phyloP scores from a whole-genome alignment of 2,888 invertebrate species.

The Caradrina clavipalpis region DNA sequence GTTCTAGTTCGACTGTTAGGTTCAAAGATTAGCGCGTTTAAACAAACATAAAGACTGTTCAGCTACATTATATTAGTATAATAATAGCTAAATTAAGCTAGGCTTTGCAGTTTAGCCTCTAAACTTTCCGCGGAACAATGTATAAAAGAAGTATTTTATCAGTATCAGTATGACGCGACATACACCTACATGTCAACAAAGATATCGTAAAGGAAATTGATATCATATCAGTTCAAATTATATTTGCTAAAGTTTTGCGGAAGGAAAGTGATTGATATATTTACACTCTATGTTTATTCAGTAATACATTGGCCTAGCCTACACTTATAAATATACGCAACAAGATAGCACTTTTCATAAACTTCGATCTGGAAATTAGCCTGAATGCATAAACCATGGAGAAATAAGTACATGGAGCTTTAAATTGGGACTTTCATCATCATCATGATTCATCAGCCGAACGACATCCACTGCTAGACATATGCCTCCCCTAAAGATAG shows the following conservation, averaged over 20 bases:
- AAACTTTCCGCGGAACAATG: background rate
- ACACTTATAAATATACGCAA: background rate
- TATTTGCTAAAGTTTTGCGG: slow-evolving; percentile 32
- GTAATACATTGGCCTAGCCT: slow-evolving; percentile 4
- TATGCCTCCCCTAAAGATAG: too few relatives aligned
- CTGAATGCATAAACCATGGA: background rate
- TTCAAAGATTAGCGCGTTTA: too few relatives aligned
- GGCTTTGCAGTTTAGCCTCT: slow-evolving; percentile 4
- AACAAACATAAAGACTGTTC: too few relatives aligned
- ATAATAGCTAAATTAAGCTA: background rate
- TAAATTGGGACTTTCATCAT: background rate
- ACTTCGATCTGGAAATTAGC: background rate
- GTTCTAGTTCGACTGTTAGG: too few relatives aligned
- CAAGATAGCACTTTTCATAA: background rate
- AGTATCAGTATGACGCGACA: slow-evolving; percentile 2
- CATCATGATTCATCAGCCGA: too few relatives aligned
- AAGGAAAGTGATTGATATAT: slow-evolving; percentile 25
- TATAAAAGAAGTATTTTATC: slow-evolving; percentile 9
- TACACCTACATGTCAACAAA: slow-evolving; percentile 1
- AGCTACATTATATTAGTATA: too few relatives aligned
- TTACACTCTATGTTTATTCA: slow-evolving; percentile 13
- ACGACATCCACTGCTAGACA: too few relatives aligned
- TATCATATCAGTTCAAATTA: slow-evolving; percentile 28
- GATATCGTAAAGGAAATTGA: slow-evolving; percentile 38
- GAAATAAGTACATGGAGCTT: background rate